phyloP scores from a whole-genome alignment of 2,797 vertebrate species.

The Orestias chungarensis region DNA sequence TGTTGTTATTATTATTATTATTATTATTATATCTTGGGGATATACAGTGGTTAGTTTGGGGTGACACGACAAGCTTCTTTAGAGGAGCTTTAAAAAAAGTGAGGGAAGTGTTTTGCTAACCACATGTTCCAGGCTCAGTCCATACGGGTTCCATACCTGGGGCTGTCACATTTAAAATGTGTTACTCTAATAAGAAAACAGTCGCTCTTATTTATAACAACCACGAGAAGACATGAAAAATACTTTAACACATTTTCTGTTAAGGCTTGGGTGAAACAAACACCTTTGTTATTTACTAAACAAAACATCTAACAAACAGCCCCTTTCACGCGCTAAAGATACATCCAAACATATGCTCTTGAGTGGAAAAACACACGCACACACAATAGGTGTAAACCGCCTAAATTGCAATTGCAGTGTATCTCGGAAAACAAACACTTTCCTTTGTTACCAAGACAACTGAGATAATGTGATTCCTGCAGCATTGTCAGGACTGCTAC shows the following conservation, averaged over 20 bases:
- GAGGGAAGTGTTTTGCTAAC: slow-evolving; percentile 65
- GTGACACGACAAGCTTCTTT: slow-evolving; percentile 52
- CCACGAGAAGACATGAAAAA: slow-evolving; percentile 70
- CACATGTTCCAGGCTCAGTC: slow-evolving; percentile 70
- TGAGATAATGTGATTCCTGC: slow-evolving; percentile 83
- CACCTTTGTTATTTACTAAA: slow-evolving; percentile 83
- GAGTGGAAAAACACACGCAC: slow-evolving; percentile 37
- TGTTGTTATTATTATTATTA: no score
- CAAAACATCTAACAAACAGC: slow-evolving; percentile 80
- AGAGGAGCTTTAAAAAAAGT: slow-evolving; percentile 65
- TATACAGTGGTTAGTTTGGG: not conserved
- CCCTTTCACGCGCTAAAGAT: slow-evolving; percentile 79
- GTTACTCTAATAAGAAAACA: slow-evolving; percentile 78
- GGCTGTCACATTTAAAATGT: slow-evolving; percentile 69
- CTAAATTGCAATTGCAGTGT: slow-evolving; percentile 83
- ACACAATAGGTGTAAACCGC: slow-evolving; percentile 83
- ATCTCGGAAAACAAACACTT: slow-evolving; percentile 86
- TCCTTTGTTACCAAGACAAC: slow-evolving; percentile 86
- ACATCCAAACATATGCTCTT: slow-evolving; percentile 85
- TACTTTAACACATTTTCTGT: slow-evolving; percentile 82
- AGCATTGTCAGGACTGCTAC: slow-evolving; percentile 73
- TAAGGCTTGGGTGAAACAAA: slow-evolving; percentile 80
- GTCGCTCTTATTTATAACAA: slow-evolving; percentile 76
- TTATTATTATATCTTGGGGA: no score
- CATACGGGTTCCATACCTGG: slow-evolving; percentile 72